Base-by-base conservation (phyloP, 2,113 vertebrate species). In the Nestor notabilis region DNA sequence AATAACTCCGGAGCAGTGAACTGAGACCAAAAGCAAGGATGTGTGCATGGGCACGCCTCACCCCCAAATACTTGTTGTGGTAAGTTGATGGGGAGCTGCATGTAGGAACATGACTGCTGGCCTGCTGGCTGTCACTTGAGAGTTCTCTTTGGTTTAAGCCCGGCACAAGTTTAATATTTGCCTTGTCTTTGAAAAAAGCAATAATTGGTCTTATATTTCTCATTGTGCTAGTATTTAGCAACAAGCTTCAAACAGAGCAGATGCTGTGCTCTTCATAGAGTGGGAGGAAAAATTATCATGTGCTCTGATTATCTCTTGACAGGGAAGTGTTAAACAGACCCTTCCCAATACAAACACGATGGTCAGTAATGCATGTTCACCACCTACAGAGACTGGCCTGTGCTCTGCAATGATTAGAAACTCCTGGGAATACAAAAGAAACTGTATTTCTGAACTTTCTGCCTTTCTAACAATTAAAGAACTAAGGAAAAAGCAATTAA, bases 401-500 rank as follows among this genome's bases (percentile, higher is more conserved):
- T 88, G 43, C 43, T 65, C 74, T 90, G 35, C 61, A 88, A 69
- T 44, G 78, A 82, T 61, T 66, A 86, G 55, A 65, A 79, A 77
- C 60, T 64, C 69, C 53, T 13, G 50, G 52, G 78, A 91, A 92
- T 83, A 92, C 46, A 89, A 90, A 81, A 18, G 7, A 92, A 95
- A 83, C 55, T 66, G 41, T 86, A 25, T 91, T 96, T 87, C 65
- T 79, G 61, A 94, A 75, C 91, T 91, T 90, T 97, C 66, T 0
- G 6, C 81, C 69, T 95, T 87, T 93, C 81, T 92, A 91, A 75
- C 74, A 96, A 94, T 68, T 78, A 75, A 64, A 89, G 70, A 77
- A 49, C 87, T 93, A 87, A 90, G 92, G 92, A 90, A 96, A 96
- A 97, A 97, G 79, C 90, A 96, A 97, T 96, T 71, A 83, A 89